Evolutionary conservation across 2,888 invertebrate species (phyloP).

Genomic region (Harmothoe impar): DNA sequence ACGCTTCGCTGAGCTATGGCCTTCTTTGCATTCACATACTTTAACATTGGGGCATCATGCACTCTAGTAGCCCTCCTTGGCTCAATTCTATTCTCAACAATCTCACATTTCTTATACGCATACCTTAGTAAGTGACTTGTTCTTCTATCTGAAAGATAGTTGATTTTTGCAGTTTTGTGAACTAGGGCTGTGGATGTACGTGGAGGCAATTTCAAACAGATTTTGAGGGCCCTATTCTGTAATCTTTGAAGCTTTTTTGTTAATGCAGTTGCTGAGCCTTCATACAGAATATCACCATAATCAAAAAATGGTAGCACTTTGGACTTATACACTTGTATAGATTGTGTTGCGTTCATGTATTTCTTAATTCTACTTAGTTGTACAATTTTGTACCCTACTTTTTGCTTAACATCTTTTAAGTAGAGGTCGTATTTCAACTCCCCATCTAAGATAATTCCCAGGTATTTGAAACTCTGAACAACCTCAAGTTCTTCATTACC

Average conservation of each 20-base stretch:
- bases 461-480: too few relatives aligned
- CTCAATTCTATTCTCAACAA: not conserved
- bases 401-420: too few relatives aligned
- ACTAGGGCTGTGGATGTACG: not conserved
- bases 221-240: not conserved
- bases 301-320: not conserved
- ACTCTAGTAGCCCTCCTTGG: too few relatives aligned
- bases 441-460: too few relatives aligned
- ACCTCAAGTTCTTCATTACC: too few relatives aligned
- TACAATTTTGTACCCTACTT: too few relatives aligned
- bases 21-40: too few relatives aligned
- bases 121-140: not conserved
- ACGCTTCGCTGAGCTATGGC: too few relatives aligned
- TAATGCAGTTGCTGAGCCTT: not conserved
- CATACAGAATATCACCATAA: not conserved
- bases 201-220: not conserved
- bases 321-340: not conserved
- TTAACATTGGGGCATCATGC: too few relatives aligned
- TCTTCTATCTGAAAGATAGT: not conserved
- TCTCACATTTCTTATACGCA: not conserved
- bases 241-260: not conserved
- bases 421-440: too few relatives aligned
- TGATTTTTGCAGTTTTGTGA: not conserved
- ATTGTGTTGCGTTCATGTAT: too few relatives aligned
- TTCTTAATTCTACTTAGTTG: too few relatives aligned